phyloP scores from a whole-genome alignment of 2,888 invertebrate genomes.

The Diarsia rubi region DNA sequence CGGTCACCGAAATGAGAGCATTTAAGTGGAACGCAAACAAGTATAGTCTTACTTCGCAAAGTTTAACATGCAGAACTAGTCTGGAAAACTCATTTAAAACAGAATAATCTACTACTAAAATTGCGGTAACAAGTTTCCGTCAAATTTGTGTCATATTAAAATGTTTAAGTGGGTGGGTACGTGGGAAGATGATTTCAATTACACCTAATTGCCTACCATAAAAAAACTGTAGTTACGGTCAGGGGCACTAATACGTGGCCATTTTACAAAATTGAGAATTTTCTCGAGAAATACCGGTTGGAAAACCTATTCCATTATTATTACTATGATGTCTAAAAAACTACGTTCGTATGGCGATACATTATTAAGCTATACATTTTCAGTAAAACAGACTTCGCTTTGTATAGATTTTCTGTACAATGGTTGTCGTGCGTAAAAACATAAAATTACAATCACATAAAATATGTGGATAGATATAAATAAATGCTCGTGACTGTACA shows the following conservation, averaged over 20 bases:
- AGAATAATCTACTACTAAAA: slow-evolving; percentile 1
- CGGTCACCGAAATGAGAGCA: slow-evolving; percentile 52
- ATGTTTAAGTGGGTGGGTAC: background rate
- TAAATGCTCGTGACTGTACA: background rate
- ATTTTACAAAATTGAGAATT: background rate
- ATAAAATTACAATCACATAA: background rate
- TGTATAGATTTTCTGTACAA: no score
- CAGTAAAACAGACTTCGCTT: no score
- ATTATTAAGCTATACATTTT: no score
- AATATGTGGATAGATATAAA: no score
- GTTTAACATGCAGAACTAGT: slow-evolving; percentile 31
- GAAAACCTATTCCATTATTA: background rate
- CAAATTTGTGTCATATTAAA: slow-evolving; percentile 21
- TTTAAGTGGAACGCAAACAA: slow-evolving; percentile 51
- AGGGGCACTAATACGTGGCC: background rate
- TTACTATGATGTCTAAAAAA: background rate
- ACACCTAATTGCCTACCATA: slow-evolving; percentile 1
- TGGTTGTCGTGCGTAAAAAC: background rate
- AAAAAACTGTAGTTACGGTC: slow-evolving; percentile 24
- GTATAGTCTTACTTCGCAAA: slow-evolving; percentile 27
- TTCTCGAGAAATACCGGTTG: background rate
- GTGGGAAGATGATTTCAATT: slow-evolving; percentile 25
- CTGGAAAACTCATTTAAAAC: slow-evolving; percentile 21
- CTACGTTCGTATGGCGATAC: no score
- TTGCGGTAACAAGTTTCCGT: slow-evolving; percentile 5